Percentiles rank a stretch among this genome's conserved stretches.
phyloP scores from a whole-genome alignment of 2,113 vertebrate species.

The Lepisosteus osseus region DNA sequence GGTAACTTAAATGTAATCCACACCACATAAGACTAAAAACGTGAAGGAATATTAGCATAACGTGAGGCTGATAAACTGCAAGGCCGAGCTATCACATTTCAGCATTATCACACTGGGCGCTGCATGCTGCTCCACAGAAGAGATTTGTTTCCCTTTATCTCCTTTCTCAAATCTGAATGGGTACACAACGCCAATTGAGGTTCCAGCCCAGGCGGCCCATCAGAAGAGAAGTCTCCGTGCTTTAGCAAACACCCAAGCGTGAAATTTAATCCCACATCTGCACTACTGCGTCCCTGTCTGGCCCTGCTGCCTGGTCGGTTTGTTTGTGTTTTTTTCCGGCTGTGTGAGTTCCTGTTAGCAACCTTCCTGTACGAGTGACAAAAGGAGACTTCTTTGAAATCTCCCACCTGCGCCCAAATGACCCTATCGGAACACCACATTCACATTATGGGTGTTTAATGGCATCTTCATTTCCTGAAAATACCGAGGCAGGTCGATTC shows the following conservation, averaged over 20 bases:
- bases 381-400: slow-evolving; percentile 29
- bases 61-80: slow-evolving; percentile 34
- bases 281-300: slow-evolving; percentile 20
- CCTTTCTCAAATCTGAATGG: slow-evolving; percentile 57
- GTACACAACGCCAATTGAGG: slow-evolving; percentile 58
- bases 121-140: slow-evolving; percentile 22
- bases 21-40: not conserved
- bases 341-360: slow-evolving; percentile 24
- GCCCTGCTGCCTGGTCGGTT: slow-evolving; percentile 40
- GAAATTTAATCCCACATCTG: slow-evolving; percentile 66
- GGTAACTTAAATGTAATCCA: not conserved
- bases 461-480: slow-evolving; percentile 55
- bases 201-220: slow-evolving; percentile 32
- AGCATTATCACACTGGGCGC: slow-evolving; percentile 39
- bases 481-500: too few relatives aligned
- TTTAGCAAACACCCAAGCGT: slow-evolving; percentile 40
- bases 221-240: slow-evolving; percentile 33
- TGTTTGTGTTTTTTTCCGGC: slow-evolving; percentile 56
- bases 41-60: slow-evolving; percentile 34
- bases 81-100: slow-evolving; percentile 18
- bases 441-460: slow-evolving; percentile 45
- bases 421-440: slow-evolving; percentile 38
- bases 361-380: slow-evolving; percentile 26
- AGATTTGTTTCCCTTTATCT: slow-evolving; percentile 28
- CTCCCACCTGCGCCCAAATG: slow-evolving; percentile 30